phyloP scores from a whole-genome alignment of 1,140 invertebrate species.

The Leptonema lineaticorne region DNA sequence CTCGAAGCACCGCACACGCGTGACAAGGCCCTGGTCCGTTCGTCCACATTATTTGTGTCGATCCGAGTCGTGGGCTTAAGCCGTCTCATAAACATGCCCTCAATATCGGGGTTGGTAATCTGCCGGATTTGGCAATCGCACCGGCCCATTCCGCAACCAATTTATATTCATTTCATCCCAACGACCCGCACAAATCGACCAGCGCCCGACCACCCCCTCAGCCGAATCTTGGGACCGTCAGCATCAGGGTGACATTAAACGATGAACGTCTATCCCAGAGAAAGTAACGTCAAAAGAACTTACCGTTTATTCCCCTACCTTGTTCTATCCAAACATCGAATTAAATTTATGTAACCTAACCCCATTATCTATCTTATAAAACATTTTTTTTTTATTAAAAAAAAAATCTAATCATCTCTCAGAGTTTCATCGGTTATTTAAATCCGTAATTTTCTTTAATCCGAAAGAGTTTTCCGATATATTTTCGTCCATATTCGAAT shows the following conservation, averaged over 20 bases:
- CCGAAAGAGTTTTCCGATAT: too few relatives aligned
- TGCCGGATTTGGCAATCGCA: conserved; percentile 41
- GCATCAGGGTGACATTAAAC: conserved; percentile 38
- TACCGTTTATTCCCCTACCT: conserved; percentile 6
- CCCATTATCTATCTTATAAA: too few relatives aligned
- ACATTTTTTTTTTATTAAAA: too few relatives aligned
- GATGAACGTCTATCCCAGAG: conserved; percentile 35
- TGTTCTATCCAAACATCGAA: neutral
- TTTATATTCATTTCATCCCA: conserved; percentile 42
- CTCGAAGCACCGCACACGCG: neutral
- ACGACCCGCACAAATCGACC: too few relatives aligned
- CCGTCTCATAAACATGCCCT: conserved; percentile 43
- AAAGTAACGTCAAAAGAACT: conserved; percentile 15
- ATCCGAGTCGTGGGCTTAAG: conserved; percentile 33
- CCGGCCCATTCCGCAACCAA: conserved; percentile 34
- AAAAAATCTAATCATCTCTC: too few relatives aligned
- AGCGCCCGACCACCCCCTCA: neutral
- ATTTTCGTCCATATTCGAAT: conserved; percentile 24
- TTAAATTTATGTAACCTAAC: neutral
- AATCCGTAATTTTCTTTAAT: too few relatives aligned
- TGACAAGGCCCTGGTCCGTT: conserved; percentile 2
- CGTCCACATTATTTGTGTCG: conserved; percentile 36
- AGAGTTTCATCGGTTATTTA: too few relatives aligned
- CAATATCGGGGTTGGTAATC: conserved; percentile 42
- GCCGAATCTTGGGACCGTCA: conserved; percentile 28